These are phyloP conservation scores for Apteryx owenii DNA, from an alignment of 2,113 vertebrate species.

Conservation along the genomic window DNA sequence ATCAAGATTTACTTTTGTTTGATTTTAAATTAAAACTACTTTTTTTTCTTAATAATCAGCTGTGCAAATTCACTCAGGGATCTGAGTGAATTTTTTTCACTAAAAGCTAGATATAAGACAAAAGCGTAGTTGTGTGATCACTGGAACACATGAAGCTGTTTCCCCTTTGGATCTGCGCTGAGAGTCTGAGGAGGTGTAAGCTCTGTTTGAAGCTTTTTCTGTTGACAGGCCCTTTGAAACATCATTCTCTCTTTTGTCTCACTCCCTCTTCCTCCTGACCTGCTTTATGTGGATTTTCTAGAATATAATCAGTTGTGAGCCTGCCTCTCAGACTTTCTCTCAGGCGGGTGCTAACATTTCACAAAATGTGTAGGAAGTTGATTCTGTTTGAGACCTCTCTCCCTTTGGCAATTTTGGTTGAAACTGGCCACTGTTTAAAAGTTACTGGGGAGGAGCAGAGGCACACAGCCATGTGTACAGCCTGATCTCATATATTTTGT, in stretches of 20 bases:
- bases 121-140: background rate
- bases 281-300: background rate
- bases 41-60: background rate
- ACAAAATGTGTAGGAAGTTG: background rate
- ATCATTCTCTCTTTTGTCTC: background rate
- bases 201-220: background rate
- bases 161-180: background rate
- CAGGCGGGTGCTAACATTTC: background rate
- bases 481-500: background rate
- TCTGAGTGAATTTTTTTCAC: background rate
- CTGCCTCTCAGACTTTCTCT: background rate
- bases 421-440: background rate
- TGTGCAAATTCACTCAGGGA: background rate
- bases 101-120: background rate
- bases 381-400: background rate
- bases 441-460: background rate
- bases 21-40: background rate
- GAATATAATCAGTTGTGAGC: rapidly evolving
- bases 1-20: background rate
- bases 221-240: background rate
- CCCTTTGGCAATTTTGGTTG: background rate
- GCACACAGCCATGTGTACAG: background rate
- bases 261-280: background rate
- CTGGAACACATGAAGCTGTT: background rate
- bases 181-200: background rate